Base-by-base conservation (phyloP, 2,797 vertebrate species). In the Neopelma chrysocephalum region DNA sequence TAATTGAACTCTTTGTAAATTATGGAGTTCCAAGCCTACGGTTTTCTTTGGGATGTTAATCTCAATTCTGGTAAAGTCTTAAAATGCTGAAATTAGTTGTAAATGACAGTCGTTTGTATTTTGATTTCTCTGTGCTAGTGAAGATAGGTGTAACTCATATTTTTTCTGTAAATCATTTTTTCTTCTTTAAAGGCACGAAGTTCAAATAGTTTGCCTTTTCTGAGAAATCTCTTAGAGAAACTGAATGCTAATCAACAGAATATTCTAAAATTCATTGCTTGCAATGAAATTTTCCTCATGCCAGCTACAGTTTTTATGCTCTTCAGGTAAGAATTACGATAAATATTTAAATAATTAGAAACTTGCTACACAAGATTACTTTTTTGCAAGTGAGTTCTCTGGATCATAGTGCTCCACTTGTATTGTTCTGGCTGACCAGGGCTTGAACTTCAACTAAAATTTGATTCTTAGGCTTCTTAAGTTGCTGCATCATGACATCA, bases 241-340 rank as follows among this genome's bases (percentile, higher is more conserved):
- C 98, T 99, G 81, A 98, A 98, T 34, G 69, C 98, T 95, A 99
- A 99, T 97, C 99, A 99, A 97, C 99, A 99, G 97, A 99, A 99
- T 97, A 99, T 99, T 96, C 97, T 99, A 62, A 99, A 99, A 98
- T 99, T 99, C 95, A 99, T 99, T 51, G 99, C 99, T 96, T 99
- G 99, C 96, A 99, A 99, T 96, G 99, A 99, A 98, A 99, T 99
- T 93, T 99, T 99, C 96, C 97, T 99, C 97, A 99, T 99, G 99
- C 99, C 99, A 60, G 99, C 99, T 80, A 99, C 99, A 15, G 98
- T 99, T 90, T 99, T 99, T 96, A 99, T 99, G 99, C 99, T 99
- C 31, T 99, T 99, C 98, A 98, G 98, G 98, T 98, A 98, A 97
- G 97, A 95, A 88, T 84, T 78, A 50, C 9, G 1, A 31, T 68